phyloP scores from a whole-genome alignment of 2,888 invertebrate genomes.

The Gibbula magus region DNA sequence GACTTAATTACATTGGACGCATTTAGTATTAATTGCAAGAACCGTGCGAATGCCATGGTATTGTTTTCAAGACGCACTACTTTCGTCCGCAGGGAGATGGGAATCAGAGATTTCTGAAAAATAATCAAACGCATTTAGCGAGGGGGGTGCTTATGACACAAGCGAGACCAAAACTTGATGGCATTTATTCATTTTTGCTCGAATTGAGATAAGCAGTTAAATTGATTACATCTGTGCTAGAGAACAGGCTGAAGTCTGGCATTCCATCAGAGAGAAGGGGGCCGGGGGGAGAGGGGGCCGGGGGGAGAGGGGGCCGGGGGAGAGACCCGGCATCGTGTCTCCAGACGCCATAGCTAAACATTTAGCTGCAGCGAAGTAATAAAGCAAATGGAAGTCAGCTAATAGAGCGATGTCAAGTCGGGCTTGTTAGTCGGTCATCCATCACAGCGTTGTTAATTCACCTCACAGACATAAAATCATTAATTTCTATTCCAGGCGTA shows the following conservation, averaged over 20 bases:
- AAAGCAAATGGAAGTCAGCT: conserved; percentile 34
- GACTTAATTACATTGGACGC: conserved; percentile 17
- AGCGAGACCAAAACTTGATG: conserved; percentile 29
- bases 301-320: background rate
- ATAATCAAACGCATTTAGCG: conserved; percentile 21
- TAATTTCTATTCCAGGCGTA: conserved; percentile 32
- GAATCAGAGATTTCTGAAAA: conserved; percentile 24
- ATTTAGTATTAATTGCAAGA: conserved; percentile 19
- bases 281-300: background rate
- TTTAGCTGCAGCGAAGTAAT: conserved; percentile 33
- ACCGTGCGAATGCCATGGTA: background rate
- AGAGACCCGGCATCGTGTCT: background rate
- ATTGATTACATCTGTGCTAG: conserved; percentile 29
- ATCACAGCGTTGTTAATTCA: conserved; percentile 32
- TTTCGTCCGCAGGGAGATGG: conserved; percentile 7
- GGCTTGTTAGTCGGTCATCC: conserved; percentile 31
- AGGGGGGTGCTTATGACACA: conserved; percentile 30
- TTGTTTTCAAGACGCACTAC: conserved; percentile 15
- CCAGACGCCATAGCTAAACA: conserved; percentile 29
- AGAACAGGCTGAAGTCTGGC: background rate
- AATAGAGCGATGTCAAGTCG: conserved; percentile 31
- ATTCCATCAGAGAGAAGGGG: background rate
- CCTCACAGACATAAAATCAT: conserved; percentile 35
- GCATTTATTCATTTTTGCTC: conserved; percentile 31
- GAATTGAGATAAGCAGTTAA: conserved; percentile 30